Base-by-base conservation (phyloP, 2,888 invertebrate genomes). In the Elmis aenea region DNA sequence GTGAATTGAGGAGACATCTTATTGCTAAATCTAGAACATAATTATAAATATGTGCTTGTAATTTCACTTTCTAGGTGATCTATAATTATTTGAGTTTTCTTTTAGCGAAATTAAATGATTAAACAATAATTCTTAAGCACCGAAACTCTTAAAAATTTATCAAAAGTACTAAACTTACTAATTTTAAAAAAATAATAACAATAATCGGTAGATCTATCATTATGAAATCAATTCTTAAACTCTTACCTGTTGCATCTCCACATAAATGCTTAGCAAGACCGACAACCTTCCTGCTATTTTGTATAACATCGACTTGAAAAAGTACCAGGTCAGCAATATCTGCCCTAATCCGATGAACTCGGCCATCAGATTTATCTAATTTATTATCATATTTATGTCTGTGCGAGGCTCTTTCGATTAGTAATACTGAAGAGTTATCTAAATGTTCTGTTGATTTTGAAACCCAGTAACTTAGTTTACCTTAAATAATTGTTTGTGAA, bases 251-350 rank as follows among this genome's bases (percentile, higher is more conserved):
- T 20, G 92, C 93, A 14, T 75, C 81, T 0, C 93, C 93, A 66
- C 93, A 93, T 22, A 93, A 74, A 66, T 93, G 93, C 66, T 93
- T 94, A 2, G 91, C 86, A 12, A 89, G 68, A 0, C 82, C 90
- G 14, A 91, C 82, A 25, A 86, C 73, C 18, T 59, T 50, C 3
- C 68, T 53, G 11, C 67, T 68, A 4, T 64, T 57, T 3, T 69
- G 64, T 41, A 77, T 68, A 2, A 65, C 64, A 5, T 69, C 67
- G 13, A 83, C 59, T 40, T 72, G 65, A 5, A 72, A 72, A 45
- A 92, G 67, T 50, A 75, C 69, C 15, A 93, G 70, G 68, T 93
- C 83, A 18, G 81, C 81, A 52, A 93, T 86, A 62, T 92, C 91
- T 0, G 85, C 87, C 26, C 87, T 75, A 15, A 57, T 45, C 27